Base-by-base conservation (phyloP, 2,113 vertebrate species). In the Chaenocephalus aceratus region DNA sequence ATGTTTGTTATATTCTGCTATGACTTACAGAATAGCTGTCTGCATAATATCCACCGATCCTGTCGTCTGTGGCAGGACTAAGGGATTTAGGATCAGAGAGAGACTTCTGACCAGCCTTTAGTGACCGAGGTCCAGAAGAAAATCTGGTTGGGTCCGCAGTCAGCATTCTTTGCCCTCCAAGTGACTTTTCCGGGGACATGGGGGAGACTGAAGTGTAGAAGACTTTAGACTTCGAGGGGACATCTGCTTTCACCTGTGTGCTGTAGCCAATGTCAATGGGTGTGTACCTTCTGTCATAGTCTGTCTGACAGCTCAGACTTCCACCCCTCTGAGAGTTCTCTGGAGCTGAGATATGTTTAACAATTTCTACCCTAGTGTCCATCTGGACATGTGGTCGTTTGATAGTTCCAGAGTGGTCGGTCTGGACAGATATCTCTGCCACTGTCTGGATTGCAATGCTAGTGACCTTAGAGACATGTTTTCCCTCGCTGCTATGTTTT, bases 371-470 rank as follows among this genome's bases (percentile, higher is more conserved):
- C 83, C 97, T 98, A 52, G 97, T 95, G 87, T 99, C 97, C 86
- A 97, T 89, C 77, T 95, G 94, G 15, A 98, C 96, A 61, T 84
- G 96, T 91, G 86, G 97, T 36, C 60, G 96, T 97, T 91, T 96
- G 91, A 98, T 96, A 60, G 94, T 96, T 88, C 97, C 98, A 36
- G 97, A 96, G 26, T 97, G 96, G 85, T 99, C 98, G 23, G 98
- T 99, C 92, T 99, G 98, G 60, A 99, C 98, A 56, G 98, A 99
- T 83, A 97, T 99, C 92, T 99, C 98, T 56, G 97, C 96, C 56
- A 99, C 97, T 62, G 98, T 99, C 91, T 99, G 98, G 70, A 99
- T 96, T 41, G 97, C 97, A 90, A 99, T 97, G 80, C 97, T 99
- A 70, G 97, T 95, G 36, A 99, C 96, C 90, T 98, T 99, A 65